These are phyloP conservation scores for Taenioides sp. DNA, from an alignment of 2,797 vertebrate genomes.

Conservation along the genomic window DNA sequence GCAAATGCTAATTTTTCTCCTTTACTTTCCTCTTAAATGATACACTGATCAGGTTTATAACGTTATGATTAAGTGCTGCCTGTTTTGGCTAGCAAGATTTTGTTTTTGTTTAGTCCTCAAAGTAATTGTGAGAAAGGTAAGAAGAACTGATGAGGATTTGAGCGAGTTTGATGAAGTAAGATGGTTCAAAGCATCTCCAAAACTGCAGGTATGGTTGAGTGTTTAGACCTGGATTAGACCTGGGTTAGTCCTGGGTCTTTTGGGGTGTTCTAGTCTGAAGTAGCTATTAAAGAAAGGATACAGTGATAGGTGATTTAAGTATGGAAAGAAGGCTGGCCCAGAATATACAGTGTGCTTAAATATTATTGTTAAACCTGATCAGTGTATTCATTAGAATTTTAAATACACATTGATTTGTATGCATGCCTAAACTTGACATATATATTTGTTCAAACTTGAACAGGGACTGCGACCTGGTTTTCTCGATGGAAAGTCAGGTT, in stretches of 20 bases:
- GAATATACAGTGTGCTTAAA: neutral
- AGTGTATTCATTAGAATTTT: conserved; percentile 53
- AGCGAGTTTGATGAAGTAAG: neutral
- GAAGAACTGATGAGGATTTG: neutral
- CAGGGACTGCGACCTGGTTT: conserved; percentile 56
- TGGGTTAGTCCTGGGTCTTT: neutral
- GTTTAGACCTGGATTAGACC: neutral
- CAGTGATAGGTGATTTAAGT: neutral
- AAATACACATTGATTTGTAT: conserved; percentile 55
- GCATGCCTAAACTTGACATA: conserved; percentile 49
- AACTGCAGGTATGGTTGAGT: neutral
- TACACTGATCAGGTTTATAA: neutral
- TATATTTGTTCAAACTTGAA: conserved; percentile 49
- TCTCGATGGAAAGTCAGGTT: conserved; percentile 59
- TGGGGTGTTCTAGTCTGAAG: no score
- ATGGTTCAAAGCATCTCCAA: neutral
- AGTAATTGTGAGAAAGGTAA: neutral
- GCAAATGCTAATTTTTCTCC: conserved; percentile 62
- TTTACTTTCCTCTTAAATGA: conserved; percentile 30
- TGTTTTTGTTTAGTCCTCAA: neutral
- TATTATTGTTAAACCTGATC: neutral
- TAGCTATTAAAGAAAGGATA: neutral
- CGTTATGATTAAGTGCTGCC: neutral
- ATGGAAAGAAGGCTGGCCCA: neutral
- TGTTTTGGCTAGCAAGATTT: neutral